A percentile compares a stretch with the other conserved stretches of the same genome.
phyloP scores from a whole-genome alignment of 2,797 vertebrate species.

The Spinibarbus caldwelli region DNA sequence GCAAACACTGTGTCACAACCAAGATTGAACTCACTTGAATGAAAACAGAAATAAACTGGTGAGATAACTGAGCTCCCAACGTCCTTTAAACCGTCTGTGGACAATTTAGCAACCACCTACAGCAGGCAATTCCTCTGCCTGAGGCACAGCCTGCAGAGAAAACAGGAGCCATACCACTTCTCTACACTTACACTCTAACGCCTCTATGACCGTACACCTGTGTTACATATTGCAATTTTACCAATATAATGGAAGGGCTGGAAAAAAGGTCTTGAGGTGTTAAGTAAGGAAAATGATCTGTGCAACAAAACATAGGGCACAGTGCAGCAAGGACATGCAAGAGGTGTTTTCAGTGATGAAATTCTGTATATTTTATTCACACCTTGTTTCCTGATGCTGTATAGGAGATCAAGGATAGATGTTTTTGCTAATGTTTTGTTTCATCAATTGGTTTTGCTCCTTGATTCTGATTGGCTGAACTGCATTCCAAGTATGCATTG shows the following conservation, averaged over 20 bases:
- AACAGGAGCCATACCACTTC: slow-evolving; percentile 2
- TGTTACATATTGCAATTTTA: slow-evolving; percentile 10
- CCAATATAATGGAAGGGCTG: slow-evolving; percentile 6
- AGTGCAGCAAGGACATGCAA: not conserved
- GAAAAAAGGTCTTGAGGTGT: not conserved
- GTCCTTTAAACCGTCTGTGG: slow-evolving; percentile 49
- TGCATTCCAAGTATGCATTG: not conserved
- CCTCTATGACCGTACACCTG: not conserved
- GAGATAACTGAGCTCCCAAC: slow-evolving; percentile 12
- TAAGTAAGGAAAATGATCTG: not conserved
- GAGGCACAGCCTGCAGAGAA: slow-evolving; percentile 58
- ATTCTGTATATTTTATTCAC: not conserved
- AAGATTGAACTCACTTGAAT: slow-evolving; percentile 56
- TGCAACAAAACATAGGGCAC: not conserved
- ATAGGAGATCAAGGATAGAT: not conserved
- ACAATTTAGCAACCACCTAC: slow-evolving; percentile 52
- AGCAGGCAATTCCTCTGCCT: slow-evolving; percentile 54
- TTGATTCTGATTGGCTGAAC: not conserved
- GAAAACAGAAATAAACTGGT: slow-evolving; percentile 55
- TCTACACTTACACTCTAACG: slow-evolving; percentile 45
- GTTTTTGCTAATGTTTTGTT: not conserved
- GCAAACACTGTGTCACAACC: slow-evolving; percentile 68
- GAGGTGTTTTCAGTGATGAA: not conserved
- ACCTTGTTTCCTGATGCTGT: not conserved
- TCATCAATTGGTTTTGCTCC: not conserved